Evolutionary conservation across 2,113 vertebrate genomes (phyloP).

Genomic region (Talpa occidentalis): DNA sequence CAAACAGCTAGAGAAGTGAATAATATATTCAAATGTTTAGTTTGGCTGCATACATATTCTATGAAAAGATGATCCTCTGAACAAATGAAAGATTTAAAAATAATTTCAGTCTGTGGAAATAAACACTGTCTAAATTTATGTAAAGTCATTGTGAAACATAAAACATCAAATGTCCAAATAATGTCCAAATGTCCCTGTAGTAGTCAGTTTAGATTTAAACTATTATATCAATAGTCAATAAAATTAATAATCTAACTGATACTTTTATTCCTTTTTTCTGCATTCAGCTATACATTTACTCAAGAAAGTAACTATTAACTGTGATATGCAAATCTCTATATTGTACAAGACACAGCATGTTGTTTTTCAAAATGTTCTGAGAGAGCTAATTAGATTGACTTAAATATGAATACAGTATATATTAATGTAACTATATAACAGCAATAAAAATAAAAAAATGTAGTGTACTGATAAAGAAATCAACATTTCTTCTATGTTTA

Average conservation of each 20-base stretch:
- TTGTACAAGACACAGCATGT: not conserved
- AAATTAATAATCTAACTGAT: not conserved
- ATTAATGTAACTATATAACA: not conserved
- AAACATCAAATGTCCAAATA: conserved; percentile 37
- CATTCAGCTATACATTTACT: not conserved
- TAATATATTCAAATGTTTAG: not conserved
- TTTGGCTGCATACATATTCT: not conserved
- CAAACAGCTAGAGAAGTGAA: not conserved
- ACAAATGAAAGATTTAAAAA: conserved; percentile 46
- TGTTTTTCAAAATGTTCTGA: conserved; percentile 1
- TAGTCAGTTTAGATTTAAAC: conserved; percentile 10
- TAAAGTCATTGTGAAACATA: not conserved
- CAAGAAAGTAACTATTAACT: not conserved
- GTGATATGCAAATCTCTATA: not conserved
- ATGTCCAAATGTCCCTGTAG: not conserved
- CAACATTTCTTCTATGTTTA: not conserved
- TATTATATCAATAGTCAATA: conserved; percentile 12
- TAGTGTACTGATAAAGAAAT: not conserved
- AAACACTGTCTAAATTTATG: not conserved
- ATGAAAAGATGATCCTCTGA: not conserved
- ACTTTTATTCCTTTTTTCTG: conserved; percentile 27
- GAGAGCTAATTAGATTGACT: not conserved
- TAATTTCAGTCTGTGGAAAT: not conserved
- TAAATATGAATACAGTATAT: not conserved
- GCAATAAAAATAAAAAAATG: conserved; percentile 16